Evolutionary conservation across 1,140 invertebrate genomes (phyloP).

Genomic region (Pectinophora gossypiella): DNA sequence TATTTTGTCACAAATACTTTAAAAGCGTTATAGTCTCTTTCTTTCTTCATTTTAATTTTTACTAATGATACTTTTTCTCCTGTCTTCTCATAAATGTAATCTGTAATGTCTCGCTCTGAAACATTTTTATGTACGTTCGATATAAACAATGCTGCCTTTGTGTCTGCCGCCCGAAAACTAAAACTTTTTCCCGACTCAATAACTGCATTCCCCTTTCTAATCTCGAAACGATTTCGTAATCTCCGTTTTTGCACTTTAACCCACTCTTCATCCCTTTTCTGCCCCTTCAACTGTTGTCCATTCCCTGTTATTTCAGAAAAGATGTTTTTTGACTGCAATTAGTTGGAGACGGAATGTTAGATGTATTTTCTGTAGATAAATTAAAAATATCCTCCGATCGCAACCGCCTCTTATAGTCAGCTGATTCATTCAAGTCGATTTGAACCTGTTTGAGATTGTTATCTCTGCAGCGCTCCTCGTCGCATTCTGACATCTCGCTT

Average conservation of each 20-base stretch:
- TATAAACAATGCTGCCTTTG: conserved; percentile 6
- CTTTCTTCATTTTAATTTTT: conserved; percentile 23
- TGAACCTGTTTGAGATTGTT: too few species aligned
- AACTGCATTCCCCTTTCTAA: background rate
- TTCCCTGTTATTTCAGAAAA: too few species aligned
- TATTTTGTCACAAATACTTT: conserved; percentile 19
- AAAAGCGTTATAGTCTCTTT: conserved; percentile 17
- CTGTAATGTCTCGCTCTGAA: conserved; percentile 16
- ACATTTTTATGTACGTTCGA: conserved; percentile 16
- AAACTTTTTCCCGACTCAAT: background rate
- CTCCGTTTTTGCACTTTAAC: background rate
- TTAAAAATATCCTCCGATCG: too few species aligned
- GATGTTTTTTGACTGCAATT: too few species aligned
- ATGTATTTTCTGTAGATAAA: too few species aligned
- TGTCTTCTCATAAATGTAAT: conserved; percentile 23
- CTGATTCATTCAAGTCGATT: too few species aligned
- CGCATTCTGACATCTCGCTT: too few species aligned
- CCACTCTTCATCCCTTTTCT: background rate
- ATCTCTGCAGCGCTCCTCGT: too few species aligned
- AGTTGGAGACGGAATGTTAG: too few species aligned
- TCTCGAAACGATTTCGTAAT: background rate
- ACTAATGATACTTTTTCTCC: conserved; percentile 10
- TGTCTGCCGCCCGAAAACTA: background rate
- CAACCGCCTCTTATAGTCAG: too few species aligned
- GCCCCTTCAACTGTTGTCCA: background rate